Conservation (phyloP, 2,888 invertebrate species). For the Teleiodes luculella region DNA sequence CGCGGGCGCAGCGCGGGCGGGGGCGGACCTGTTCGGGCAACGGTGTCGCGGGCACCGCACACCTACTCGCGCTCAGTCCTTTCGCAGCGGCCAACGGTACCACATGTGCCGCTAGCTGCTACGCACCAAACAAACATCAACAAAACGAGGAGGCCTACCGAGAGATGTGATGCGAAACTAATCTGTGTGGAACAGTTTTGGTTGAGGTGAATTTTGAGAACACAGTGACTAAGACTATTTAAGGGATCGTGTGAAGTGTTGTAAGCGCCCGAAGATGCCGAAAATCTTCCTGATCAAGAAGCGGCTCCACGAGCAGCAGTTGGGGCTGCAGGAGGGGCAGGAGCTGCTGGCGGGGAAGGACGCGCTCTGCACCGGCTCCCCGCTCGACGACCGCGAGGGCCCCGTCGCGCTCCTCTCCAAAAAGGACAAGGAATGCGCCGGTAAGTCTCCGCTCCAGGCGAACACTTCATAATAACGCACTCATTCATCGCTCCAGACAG, state of each 20-base stretch:
- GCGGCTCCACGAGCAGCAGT: conserved; percentile 94
- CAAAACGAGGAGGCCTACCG: conserved; percentile 65
- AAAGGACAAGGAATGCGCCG: conserved; percentile 64
- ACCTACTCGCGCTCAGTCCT: conserved; percentile 68
- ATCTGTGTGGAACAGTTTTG: conserved; percentile 48
- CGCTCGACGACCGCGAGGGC: conserved; percentile 66
- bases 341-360: conserved; percentile 84
- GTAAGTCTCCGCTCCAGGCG: conserved; percentile 44
- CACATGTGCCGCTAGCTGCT: conserved; percentile 71
- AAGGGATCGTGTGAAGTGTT: conserved; percentile 71
- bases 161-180: conserved; percentile 73
- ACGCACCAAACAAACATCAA: conserved; percentile 65
- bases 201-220: conserved; percentile 55
- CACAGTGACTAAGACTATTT: conserved; percentile 62
- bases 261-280: conserved; percentile 83
- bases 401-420: conserved; percentile 81
- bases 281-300: conserved; percentile 96
- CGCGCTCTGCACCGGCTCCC: conserved; percentile 79
- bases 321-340: conserved; percentile 89
- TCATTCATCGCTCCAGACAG: conserved; percentile 33
- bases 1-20: conserved; percentile 59
- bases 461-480: conserved; percentile 27
- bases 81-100: conserved; percentile 76
- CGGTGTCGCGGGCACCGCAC: conserved; percentile 74
- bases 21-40: conserved; percentile 75